Conservation (phyloP, 2,113 vertebrate genomes). For the Argyrosomus japonicus region DNA sequence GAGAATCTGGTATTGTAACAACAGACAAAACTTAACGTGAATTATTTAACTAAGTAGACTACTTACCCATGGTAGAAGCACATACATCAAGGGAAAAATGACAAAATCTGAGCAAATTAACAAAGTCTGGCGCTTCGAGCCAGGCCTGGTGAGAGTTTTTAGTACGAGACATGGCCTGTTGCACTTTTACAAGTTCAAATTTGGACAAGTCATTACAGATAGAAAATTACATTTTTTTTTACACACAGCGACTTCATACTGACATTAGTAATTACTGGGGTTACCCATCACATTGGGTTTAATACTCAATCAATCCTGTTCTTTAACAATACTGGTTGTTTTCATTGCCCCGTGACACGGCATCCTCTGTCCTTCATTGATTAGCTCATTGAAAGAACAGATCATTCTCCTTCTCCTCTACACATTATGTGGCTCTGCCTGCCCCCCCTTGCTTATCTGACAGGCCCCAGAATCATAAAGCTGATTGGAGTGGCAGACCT, state of each 20-base stretch:
- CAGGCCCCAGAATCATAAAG: constrained; percentile 67
- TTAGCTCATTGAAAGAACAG: constrained; percentile 47
- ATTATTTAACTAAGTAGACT: too few species aligned
- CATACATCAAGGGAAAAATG: too few species aligned
- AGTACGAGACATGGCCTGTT: background rate
- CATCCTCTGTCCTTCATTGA: constrained; percentile 51
- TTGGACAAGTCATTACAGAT: background rate
- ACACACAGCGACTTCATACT: constrained; percentile 12
- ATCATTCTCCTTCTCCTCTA: constrained; percentile 44
- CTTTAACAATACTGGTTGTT: constrained; percentile 30
- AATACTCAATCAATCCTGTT: constrained; percentile 18
- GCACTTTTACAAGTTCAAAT: too few species aligned
- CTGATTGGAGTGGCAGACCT: constrained; percentile 73
- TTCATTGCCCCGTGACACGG: constrained; percentile 26
- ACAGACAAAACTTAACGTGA: too few species aligned
- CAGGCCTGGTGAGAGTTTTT: too few species aligned
- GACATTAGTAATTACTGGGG: constrained; percentile 34
- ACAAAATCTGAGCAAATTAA: too few species aligned
- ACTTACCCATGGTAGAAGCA: too few species aligned
- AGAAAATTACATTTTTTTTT: background rate
- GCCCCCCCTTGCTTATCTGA: constrained; percentile 61
- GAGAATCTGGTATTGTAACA: too few species aligned
- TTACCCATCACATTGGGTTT: constrained; percentile 29
- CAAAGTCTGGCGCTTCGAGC: too few species aligned
- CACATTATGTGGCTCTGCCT: constrained; percentile 33